Evolutionary conservation across 35 echinoderm and acorn worm genomes (phyloP), one percentile per base, ranked within the genome.

Genomic region (Ophioderma brevispina): DNA sequence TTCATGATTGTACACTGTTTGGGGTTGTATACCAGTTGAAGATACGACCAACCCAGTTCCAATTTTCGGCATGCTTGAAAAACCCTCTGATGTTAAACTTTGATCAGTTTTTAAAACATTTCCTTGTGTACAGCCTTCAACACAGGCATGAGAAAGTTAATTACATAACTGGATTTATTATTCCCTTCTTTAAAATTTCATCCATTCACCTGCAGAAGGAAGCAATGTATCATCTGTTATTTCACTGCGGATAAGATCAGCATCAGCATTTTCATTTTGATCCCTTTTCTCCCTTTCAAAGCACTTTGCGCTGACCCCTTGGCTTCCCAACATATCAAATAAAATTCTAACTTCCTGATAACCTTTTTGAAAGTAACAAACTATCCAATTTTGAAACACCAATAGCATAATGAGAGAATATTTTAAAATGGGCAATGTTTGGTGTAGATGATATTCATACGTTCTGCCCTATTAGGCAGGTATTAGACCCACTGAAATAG

Each of bases 361-460:
- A 0, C 81, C 82, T 6, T 84, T 77, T 14, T 39, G 70, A 90
- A 50, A 75, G 39, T 23, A 37, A 40, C 5, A 38, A 70, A 39
- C 82, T 56, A 79, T 38, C 81, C 35, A 38, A 11, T 30, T n/a
- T 76, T 28, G 39, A 43, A 38, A 90, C 31, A 37, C 76, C 0
- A n/a, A n/a, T n/a, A n/a, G 80, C 89, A 90, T 90, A 90, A 31
- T 90, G 80, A 11, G 0, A 38, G 33, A 90, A 90, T 0, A 39
- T 59, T 64, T 56, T 42, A 14, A 82, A 75, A 35, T 79, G 89
- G 76, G 80, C 56, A 39, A 80, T 33, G 17, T 90, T 76, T 64
- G n/a, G n/a, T n/a, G n/a, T n/a, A n/a, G n/a, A 90, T 90, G 0
- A 90, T 90, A 42, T 90, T 90, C 80, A 90, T 90, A 4, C 89